Evolutionary conservation across 2,797 vertebrate species (phyloP), one percentile per base, ranked within the genome.

Genomic region (Platyrinchus mystaceus): DNA sequence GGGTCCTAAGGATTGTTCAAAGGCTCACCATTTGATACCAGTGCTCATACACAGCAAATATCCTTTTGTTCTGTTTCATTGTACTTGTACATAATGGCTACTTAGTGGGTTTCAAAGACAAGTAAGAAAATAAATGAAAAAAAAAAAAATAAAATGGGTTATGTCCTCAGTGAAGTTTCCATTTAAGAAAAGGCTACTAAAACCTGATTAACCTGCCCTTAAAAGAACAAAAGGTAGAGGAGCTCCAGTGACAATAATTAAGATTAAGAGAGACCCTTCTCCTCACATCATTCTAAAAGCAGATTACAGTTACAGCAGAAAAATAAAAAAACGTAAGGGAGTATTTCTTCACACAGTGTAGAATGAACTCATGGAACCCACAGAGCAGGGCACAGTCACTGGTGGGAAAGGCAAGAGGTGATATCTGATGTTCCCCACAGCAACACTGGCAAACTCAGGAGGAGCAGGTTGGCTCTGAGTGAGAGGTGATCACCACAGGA

Each of bases 121-220:
- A 84, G 68, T 69, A 88, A 88, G 32, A 89, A 18, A 84, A 84
- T 82, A 88, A 91, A 63, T 71, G 59, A 41, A 92, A 62, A 90
- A 23, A 46, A 37, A 37, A 24, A 27, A 27, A 91, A 88, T 85
- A 76, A 96, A 93, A 64, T 58, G 26, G 34, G 23, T 63, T 64
- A 79, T 58, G 41, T 69, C 5, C 10, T 62, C n/a, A 67, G 52
- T 52, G 37, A 84, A 56, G 58, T 84, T 94, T 91, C 70, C 44
- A 58, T 70, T 84, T 77, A 70, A 94, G 82, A 91, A 90, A 92
- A 87, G 56, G 34, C 47, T 75, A 68, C 49, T 89, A 70, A 95
- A 91, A 60, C n/a, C 58, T 76, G 36, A 69, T 62, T 87, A 91
- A 85, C 53, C 44, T 71, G 49, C 37, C 64, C 77, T 87, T 89